A percentile compares a stretch with the other conserved stretches of the same genome.
phyloP scores from a whole-genome alignment of 2,797 vertebrate species.

The Mastacembelus armatus region DNA sequence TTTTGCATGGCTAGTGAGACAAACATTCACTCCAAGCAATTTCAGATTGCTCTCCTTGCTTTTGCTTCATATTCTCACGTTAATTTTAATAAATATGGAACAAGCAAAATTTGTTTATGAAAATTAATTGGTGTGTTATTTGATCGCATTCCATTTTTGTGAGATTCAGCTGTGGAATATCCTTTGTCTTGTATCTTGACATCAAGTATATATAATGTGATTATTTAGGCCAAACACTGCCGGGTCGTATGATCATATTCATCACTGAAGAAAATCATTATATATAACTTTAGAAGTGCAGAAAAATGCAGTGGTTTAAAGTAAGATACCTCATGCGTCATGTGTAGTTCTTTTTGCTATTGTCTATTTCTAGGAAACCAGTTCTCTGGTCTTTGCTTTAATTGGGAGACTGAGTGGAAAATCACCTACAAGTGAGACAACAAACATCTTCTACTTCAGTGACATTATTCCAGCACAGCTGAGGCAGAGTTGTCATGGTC shows the following conservation, averaged over 20 bases:
- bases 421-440: constrained; percentile 12
- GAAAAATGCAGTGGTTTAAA: not conserved
- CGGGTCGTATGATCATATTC: too few species aligned
- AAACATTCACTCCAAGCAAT: constrained; percentile 47
- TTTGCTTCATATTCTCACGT: constrained; percentile 39
- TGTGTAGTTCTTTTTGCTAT: not conserved
- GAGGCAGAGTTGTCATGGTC: not conserved
- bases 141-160: constrained; percentile 67
- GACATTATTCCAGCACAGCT: constrained; percentile 3
- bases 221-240: constrained; percentile 51
- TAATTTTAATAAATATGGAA: constrained; percentile 56
- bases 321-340: not conserved
- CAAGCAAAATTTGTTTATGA: constrained; percentile 67
- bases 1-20: constrained; percentile 70
- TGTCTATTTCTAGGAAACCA: constrained; percentile 15
- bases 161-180: constrained; percentile 46
- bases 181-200: constrained; percentile 56
- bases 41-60: constrained; percentile 35
- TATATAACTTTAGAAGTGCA: constrained; percentile 12
- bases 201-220: constrained; percentile 49
- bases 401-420: constrained; percentile 28
- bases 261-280: constrained; percentile 19
- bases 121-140: constrained; percentile 58
- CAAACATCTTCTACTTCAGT: not conserved
- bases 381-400: constrained; percentile 3